Conservation (phyloP, 1,140 invertebrate species). For the Thrips palmi region DNA sequence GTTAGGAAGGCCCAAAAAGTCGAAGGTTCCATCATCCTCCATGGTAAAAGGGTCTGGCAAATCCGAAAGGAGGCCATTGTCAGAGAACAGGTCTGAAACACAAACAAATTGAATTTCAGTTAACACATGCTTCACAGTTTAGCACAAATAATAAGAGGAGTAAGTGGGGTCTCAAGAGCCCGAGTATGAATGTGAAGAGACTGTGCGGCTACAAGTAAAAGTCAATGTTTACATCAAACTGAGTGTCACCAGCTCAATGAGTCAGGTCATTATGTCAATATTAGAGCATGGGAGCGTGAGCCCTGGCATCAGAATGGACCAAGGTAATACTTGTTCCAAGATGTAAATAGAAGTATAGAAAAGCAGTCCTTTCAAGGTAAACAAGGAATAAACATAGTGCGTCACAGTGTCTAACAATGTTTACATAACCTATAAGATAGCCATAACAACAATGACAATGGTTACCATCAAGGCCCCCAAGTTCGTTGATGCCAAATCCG, state of each 20-base stretch:
- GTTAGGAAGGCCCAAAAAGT: constrained; percentile 10
- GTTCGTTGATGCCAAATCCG: constrained; percentile 11
- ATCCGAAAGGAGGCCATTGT: constrained; percentile 12
- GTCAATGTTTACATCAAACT: not conserved
- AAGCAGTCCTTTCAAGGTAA: not conserved
- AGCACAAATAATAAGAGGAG: not conserved
- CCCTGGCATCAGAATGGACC: not conserved
- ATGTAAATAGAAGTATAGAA: not conserved
- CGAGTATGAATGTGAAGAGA: constrained; percentile 1
- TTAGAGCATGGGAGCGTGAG: too few relatives aligned
- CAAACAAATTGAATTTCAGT: constrained; percentile 5
- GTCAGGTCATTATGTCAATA: too few relatives aligned
- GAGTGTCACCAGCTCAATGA: too few relatives aligned
- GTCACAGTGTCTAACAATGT: not conserved
- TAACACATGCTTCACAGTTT: not conserved
- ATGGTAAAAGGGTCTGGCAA: constrained; percentile 6
- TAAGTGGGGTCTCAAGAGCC: not conserved
- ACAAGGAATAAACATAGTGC: not conserved
- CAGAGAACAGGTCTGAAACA: constrained; percentile 14
- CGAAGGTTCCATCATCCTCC: constrained; percentile 10
- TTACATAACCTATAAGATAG: not conserved
- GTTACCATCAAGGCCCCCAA: constrained; percentile 14
- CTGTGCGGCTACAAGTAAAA: not conserved
- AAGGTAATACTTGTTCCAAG: not conserved
- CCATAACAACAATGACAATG: not conserved